Evolutionary conservation across 2,797 vertebrate species (phyloP).

Genomic region (Brachyrhaphis roseni): DNA sequence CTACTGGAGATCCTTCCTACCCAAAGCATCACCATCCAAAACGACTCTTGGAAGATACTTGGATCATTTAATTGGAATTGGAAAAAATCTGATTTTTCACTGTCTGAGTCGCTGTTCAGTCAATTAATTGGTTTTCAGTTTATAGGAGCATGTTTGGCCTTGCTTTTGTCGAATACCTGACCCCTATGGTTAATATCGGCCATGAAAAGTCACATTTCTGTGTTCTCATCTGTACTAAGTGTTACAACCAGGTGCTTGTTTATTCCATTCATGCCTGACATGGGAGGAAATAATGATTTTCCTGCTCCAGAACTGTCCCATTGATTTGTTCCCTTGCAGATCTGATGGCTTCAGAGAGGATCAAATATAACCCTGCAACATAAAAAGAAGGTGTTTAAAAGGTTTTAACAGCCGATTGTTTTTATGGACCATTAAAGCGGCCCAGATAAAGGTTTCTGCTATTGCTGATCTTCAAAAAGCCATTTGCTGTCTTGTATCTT

Average conservation of each 20-base stretch:
- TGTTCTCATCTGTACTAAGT: neutral
- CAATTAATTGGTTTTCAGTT: neutral
- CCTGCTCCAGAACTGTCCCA: neutral
- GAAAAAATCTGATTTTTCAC: neutral
- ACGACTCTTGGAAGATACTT: neutral
- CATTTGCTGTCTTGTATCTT: constrained; percentile 13
- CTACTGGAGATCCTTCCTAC: neutral
- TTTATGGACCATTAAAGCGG: neutral
- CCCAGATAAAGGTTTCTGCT: constrained; percentile 10
- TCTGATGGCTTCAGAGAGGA: neutral
- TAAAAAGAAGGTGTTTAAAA: neutral
- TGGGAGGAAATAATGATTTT: neutral
- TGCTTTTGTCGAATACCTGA: neutral
- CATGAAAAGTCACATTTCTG: constrained; percentile 8
- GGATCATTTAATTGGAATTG: neutral
- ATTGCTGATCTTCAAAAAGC: constrained; percentile 21
- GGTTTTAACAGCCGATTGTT: neutral
- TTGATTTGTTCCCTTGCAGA: neutral
- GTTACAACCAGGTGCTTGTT: constrained; percentile 22
- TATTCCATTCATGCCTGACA: constrained; percentile 6
- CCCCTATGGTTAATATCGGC: neutral
- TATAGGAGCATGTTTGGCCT: neutral
- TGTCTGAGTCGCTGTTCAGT: neutral
- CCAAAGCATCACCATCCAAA: neutral
- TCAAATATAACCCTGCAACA: neutral